phyloP scores from a whole-genome alignment of 2,113 vertebrate species.

The Phainopepla nitens region DNA sequence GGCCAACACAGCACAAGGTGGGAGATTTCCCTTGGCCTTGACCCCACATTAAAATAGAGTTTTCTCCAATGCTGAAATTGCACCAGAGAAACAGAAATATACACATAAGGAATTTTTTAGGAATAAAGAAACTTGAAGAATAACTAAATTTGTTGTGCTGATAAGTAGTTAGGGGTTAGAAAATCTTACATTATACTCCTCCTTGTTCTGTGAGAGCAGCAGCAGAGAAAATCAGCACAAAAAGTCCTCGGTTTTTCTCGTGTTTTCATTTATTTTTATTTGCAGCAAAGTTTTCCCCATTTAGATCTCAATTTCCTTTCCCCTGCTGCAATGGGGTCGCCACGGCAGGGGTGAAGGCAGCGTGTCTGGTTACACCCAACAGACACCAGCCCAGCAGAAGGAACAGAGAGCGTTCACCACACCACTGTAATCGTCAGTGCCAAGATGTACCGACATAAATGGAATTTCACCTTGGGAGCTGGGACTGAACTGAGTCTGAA shows the following conservation, averaged over 20 bases:
- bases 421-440: neutral
- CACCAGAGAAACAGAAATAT: neutral
- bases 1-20: neutral
- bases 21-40: neutral
- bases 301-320: slow-evolving; percentile 14
- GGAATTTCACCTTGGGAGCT: slow-evolving; percentile 52
- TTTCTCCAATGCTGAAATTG: neutral
- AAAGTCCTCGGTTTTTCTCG: neutral
- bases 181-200: neutral
- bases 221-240: neutral
- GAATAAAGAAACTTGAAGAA: neutral
- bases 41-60: neutral
- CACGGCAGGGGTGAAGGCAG: neutral
- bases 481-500: neutral
- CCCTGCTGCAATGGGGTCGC: slow-evolving; percentile 34
- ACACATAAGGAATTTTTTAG: neutral
- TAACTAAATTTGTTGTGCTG: neutral
- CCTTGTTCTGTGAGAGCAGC: neutral
- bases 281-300: slow-evolving; percentile 3
- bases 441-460: slow-evolving; percentile 25
- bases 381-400: neutral
- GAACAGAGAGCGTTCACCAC: neutral
- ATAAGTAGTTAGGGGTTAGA: neutral
- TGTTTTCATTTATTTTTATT: neutral
- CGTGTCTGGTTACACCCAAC: neutral